Base-by-base conservation (phyloP, 2,888 invertebrate genomes). In the Sturmia bella region DNA sequence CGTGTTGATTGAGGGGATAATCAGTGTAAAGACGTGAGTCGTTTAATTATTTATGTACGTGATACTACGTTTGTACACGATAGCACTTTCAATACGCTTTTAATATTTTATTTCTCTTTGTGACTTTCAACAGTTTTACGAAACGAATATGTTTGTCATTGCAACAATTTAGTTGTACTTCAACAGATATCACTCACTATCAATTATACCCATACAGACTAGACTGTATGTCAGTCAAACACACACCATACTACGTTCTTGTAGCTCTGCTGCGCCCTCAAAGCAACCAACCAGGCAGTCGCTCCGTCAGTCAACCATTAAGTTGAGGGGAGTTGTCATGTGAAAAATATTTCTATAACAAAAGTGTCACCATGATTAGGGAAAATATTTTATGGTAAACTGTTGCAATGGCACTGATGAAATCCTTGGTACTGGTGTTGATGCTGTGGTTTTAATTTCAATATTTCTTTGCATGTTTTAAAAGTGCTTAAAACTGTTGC, bases 271-370 rank as follows among this genome's bases (percentile, higher is more conserved):
- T 21, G 9, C 7, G 9, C 7, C 4, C 5, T 32, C 32, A 32
- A 32, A 7, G 1, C 32, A 7, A 7, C 7, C 32, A 7, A 32
- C 32, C 32, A 3, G 32, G 5, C 32, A 27, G 27, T 52, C 52
- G n/a, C 4, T 1, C 43, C 27, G 3, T 5, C 37, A 52, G 11
- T 32, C 52, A 54, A 52, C 52, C 43, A 54, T 73, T 15, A 43
- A 48, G 21, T 61, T 52, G 21, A 19, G 11, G 19, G 43, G n/a
- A n/a, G 19, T 61, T 17, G 27, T 43, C 13, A 41, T 41, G 43
- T 61, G 17, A 61, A 50, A 50, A 59, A 72, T 72, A 15, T 59
- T 63, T n/a, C 52, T 61, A 50, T 72, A 72, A 63, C 61, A 73
- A 63, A 43, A n/a, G 43, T 54, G 52, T 54, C 43, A 54, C 52